Evolutionary conservation across 2,888 invertebrate genomes (phyloP).

Genomic region (Salticus scenicus): DNA sequence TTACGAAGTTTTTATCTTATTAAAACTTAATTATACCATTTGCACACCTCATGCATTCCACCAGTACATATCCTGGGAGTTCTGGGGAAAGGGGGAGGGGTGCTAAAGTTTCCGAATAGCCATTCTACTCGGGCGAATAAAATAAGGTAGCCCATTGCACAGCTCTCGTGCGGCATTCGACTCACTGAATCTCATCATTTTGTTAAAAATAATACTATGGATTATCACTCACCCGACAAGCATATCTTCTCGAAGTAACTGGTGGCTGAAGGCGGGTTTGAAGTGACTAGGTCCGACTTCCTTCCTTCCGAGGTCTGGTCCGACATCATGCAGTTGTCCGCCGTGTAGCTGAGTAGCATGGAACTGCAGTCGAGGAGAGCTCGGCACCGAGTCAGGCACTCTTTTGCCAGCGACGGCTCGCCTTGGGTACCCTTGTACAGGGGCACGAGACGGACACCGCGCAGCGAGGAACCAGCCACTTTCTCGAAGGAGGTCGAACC

Average conservation of each 20-base stretch:
- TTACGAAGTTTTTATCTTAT: too few species aligned
- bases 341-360: slow-evolving; percentile 72
- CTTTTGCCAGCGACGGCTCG: slow-evolving; percentile 58
- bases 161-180: too few species aligned
- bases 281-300: slow-evolving; percentile 49
- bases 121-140: too few species aligned
- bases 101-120: too few species aligned
- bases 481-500: slow-evolving; percentile 72
- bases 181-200: too few species aligned
- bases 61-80: too few species aligned
- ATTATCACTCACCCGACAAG: slow-evolving; percentile 78
- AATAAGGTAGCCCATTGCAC: too few species aligned
- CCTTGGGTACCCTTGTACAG: slow-evolving; percentile 66
- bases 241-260: slow-evolving; percentile 83
- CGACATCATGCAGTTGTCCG: slow-evolving; percentile 68
- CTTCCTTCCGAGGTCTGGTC: slow-evolving; percentile 38
- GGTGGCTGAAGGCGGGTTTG: slow-evolving; percentile 74
- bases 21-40: too few species aligned
- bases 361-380: slow-evolving; percentile 70
- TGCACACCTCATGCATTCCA: too few species aligned
- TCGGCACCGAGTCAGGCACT: slow-evolving; percentile 71
- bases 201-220: too few species aligned
- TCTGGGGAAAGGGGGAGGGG: too few species aligned
- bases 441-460: slow-evolving; percentile 63
- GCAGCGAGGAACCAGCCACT: slow-evolving; percentile 71